Evolutionary conservation across 2,113 vertebrate genomes (phyloP).

Genomic region (mouse (Mus musculus)): GRCm39 chr8:51371001-51371500

Average conservation of each 20-base stretch:
- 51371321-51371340: background rate
- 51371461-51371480: background rate
- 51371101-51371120: background rate
- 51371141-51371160: background rate
- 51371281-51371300: background rate
- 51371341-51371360: fast-evolving
- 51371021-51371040: background rate
- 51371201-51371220: background rate
- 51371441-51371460: background rate
- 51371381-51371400: background rate
- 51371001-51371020: background rate
- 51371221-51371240: background rate
- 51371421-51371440: background rate
- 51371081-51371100: background rate
- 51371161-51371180: background rate
- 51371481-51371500: background rate
- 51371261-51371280: background rate
- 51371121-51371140: background rate
- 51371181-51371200: fast-evolving
- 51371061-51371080: background rate
- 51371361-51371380: background rate
- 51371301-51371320: background rate
- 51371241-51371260: background rate
- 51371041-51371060: background rate
- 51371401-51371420: no score